Evolutionary conservation across 2,797 vertebrate genomes (phyloP), one percentile per base, ranked within the genome.

Genomic region (Apogon talboti): DNA sequence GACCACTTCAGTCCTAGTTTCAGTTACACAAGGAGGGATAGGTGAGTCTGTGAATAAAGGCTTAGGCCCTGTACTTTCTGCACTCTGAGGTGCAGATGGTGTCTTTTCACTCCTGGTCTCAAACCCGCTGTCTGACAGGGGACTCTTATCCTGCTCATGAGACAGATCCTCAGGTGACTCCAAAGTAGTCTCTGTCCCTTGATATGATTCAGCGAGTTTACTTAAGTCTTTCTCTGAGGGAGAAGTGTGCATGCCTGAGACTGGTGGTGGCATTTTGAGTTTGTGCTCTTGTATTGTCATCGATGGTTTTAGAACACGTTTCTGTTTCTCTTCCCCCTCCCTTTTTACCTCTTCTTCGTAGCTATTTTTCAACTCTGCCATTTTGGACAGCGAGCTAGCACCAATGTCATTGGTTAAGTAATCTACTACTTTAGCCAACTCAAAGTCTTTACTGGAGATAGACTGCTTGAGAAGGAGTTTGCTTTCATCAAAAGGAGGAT

Each of bases 91-190:
- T 67, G 98, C 98, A 18, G 98, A 99, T 7, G 98, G 98, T 0
- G 98, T 99, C 87, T 98, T 99, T 86, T 99, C 98, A n/a, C 98
- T 99, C 82, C 98, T 95, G 0, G 98, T 99, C 92, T 99, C 98
- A 93, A 99, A 99, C 70, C 98, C 98, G 18, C 98, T 99, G 84
- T 99, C 98, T 44, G 98, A 99, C 62, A 99, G 90, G 21, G 98
- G 98, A 86, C 98, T 99, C 91, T 99, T 99, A 82, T 99, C 98
- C 91, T 98, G 97, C 76, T 99, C 98, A 0, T 99, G 94, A 76
- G 97, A 99, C 85, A 98, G 93, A 81, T 99, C 98, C 87, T 99
- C 98, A 0, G 98, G 97, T 51, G 97, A 99, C 76, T 99, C 98
- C 86, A 99, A 91, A 87, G 98, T 97, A 16, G 95, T 95, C 78